A percentile compares a stretch with the other conserved stretches of the same genome.
These are phyloP conservation scores for Pelmatolapia mariae DNA, from an alignment of 2,113 vertebrate species.

Conservation along the genomic window DNA sequence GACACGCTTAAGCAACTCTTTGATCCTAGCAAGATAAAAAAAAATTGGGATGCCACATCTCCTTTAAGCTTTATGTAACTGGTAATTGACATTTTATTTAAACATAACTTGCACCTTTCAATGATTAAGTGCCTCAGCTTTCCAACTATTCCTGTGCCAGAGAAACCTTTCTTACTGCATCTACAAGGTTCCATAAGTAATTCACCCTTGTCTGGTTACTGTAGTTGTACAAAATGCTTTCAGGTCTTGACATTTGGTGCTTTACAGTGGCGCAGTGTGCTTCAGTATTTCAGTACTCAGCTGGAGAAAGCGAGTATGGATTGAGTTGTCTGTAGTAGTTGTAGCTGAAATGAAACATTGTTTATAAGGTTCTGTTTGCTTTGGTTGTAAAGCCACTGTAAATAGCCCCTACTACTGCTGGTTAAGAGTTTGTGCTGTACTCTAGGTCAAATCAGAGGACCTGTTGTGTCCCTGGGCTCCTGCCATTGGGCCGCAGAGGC, in stretches of 20 bases:
- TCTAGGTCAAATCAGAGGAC: constrained; percentile 27
- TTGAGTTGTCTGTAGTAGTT: background rate
- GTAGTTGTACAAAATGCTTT: background rate
- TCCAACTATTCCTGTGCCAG: background rate
- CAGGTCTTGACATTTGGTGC: background rate
- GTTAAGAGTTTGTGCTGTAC: constrained; percentile 2
- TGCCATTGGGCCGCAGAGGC: constrained; percentile 25
- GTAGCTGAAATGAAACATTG: background rate
- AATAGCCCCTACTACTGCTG: background rate
- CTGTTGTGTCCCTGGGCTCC: constrained; percentile 34
- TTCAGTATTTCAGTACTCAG: background rate
- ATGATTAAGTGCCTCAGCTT: background rate
- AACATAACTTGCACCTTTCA: background rate
- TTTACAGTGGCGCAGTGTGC: background rate
- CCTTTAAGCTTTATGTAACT: background rate
- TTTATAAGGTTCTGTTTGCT: background rate
- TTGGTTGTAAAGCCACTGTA: background rate
- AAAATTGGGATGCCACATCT: background rate
- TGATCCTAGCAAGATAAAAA: background rate
- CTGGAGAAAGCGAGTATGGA: background rate
- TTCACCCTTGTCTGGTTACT: background rate
- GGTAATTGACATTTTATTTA: background rate
- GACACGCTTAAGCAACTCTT: background rate
- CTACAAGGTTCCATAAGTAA: background rate
- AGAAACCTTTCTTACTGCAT: background rate